phyloP scores from a whole-genome alignment of 2,797 vertebrate genomes.

The Catostomus latipinnis region DNA sequence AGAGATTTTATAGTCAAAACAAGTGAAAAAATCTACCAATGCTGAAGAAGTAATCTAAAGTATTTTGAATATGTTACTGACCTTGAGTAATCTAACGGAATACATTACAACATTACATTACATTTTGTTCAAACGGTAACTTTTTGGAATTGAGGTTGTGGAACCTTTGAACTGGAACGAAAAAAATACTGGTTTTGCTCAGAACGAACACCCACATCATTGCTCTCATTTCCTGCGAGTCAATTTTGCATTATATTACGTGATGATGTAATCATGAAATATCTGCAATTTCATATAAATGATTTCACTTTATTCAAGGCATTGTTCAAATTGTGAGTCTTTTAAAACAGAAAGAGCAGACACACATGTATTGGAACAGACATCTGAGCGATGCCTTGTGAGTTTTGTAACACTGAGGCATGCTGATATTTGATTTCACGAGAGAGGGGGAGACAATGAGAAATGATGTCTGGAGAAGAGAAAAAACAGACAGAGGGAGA shows the following conservation, averaged over 20 bases:
- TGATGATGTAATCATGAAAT: slow-evolving; percentile 33
- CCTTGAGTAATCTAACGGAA: too few relatives aligned
- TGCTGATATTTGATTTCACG: slow-evolving; percentile 46
- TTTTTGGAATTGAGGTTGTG: too few relatives aligned
- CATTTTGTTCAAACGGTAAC: too few relatives aligned
- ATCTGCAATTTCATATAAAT: slow-evolving; percentile 17
- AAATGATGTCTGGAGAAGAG: slow-evolving; percentile 45
- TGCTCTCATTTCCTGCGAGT: slow-evolving; percentile 18
- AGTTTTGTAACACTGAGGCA: slow-evolving; percentile 41
- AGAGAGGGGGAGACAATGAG: slow-evolving; percentile 4
- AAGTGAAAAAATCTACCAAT: too few relatives aligned
- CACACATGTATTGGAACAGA: slow-evolving; percentile 39
- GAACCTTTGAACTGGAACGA: too few relatives aligned
- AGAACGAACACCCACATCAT: slow-evolving; percentile 1
- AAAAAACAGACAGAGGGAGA: not conserved
- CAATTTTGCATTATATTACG: not conserved
- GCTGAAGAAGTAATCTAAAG: too few relatives aligned
- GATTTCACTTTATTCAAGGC: slow-evolving; percentile 5
- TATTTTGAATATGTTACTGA: too few relatives aligned
- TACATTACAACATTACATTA: too few relatives aligned
- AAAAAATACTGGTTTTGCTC: too few relatives aligned
- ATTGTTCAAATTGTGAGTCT: slow-evolving; percentile 11
- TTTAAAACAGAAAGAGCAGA: slow-evolving; percentile 8
- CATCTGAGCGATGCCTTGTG: slow-evolving; percentile 14
- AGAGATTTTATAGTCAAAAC: too few relatives aligned